phyloP scores from a whole-genome alignment of 2,113 vertebrate genomes.

The Sula dactylatra region DNA sequence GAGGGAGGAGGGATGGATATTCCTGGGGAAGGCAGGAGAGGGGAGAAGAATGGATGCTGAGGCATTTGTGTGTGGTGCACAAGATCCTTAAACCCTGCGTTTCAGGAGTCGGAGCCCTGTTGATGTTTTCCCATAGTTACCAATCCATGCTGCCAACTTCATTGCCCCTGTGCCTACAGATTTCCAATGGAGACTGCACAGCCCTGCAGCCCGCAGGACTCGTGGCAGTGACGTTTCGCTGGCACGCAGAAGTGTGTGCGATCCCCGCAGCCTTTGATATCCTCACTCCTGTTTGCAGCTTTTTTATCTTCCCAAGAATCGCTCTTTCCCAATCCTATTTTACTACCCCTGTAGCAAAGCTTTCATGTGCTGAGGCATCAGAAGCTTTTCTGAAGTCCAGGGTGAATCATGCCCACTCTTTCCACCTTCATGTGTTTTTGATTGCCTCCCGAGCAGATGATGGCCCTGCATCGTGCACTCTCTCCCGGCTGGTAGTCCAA shows the following conservation, averaged over 20 bases:
- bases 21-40: accelerated
- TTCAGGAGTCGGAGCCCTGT: background rate
- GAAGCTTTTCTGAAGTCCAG: slow-evolving; percentile 8
- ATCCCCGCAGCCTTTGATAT: background rate
- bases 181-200: background rate
- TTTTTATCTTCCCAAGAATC: background rate
- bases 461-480: background rate
- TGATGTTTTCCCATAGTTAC: background rate
- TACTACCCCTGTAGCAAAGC: background rate
- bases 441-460: background rate
- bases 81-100: background rate
- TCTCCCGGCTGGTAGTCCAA: background rate
- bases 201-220: background rate
- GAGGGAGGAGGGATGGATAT: background rate
- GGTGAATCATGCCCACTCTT: background rate
- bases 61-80: background rate
- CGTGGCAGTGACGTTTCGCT: background rate
- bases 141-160: background rate
- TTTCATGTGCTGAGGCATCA: slow-evolving; percentile 20
- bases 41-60: background rate
- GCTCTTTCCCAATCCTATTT: background rate
- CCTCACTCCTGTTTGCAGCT: background rate
- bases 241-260: background rate
- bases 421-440: background rate
- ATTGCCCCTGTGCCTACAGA: background rate